Base-by-base conservation (phyloP, 2,113 vertebrate species). In the Notarius lentiginosus region DNA sequence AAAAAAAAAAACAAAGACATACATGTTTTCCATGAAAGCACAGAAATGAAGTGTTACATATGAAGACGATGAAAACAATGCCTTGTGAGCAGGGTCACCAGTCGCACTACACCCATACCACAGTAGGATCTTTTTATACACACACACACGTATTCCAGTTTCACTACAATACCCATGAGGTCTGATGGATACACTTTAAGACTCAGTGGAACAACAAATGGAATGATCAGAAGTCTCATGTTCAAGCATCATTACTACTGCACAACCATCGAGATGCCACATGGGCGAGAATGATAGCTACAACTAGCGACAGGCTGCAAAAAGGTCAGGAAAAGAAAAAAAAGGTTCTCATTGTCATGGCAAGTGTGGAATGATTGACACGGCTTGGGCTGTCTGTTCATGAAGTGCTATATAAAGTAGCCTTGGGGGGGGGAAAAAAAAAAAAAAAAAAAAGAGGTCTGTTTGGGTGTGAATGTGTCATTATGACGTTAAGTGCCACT, bases 181-280 rank as follows among this genome's bases (percentile, higher is more conserved):
- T 80, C 83, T 85, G 86, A 82, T 75, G 75, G 73, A 84, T 84
- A 86, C 27, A 88, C 76, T 83, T 90, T 93, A 90, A 90, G 91
- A 93, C 90, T 90, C 91, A 89, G 92, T 83, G 84, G 86, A 88
- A 83, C 66, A 83, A 83, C 58, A 83, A 84, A 53, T 89, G 94
- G 93, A 95, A 95, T 93, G 95, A 91, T 90, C 89, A 91, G 88
- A 90, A 94, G 92, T 93, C 87, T 86, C 91, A 90, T 65, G 84
- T 91, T 92, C 90, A 89, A 93, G 88, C 91, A 91, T 87, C 83
- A 60, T 84, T 90, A 86, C 89, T 87, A 87, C 87, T 56, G 72
- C 84, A 87, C 87, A 27, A 65, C 92, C 86, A 90, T 83, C 90
- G 92, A 93, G 92, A 93, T 93, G 92, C 84, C 90, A 91, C 87